Conservation (phyloP, 2,113 vertebrate species). For the Nothobranchius kuhntae region DNA sequence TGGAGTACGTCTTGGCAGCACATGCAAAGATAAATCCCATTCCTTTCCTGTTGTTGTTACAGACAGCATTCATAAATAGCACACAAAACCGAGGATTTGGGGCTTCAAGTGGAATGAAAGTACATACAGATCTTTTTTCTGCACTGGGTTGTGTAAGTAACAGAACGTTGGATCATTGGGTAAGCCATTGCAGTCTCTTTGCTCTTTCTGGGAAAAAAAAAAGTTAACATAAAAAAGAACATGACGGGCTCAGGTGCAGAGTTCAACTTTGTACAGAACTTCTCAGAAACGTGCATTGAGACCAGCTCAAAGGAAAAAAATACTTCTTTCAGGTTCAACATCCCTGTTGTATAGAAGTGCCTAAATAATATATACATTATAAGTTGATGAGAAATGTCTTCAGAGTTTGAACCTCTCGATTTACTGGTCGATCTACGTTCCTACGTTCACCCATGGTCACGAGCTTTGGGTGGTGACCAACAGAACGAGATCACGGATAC, state of each 20-base stretch:
- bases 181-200: slow-evolving; percentile 23
- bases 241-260: slow-evolving; percentile 48
- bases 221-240: neutral
- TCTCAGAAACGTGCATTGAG: too few relatives aligned
- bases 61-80: slow-evolving; percentile 46
- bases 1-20: slow-evolving; percentile 4
- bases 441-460: too few relatives aligned
- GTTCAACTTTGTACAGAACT: too few relatives aligned
- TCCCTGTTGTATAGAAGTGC: too few relatives aligned
- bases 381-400: too few relatives aligned
- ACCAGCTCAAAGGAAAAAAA: too few relatives aligned
- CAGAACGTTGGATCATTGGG: slow-evolving; percentile 21
- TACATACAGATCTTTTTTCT: slow-evolving; percentile 2
- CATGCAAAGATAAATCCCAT: slow-evolving; percentile 23
- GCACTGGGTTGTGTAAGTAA: slow-evolving; percentile 1
- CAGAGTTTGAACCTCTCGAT: too few relatives aligned
- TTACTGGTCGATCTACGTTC: too few relatives aligned
- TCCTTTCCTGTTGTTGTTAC: slow-evolving; percentile 35
- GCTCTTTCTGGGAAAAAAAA: slow-evolving; percentile 47
- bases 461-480: too few relatives aligned
- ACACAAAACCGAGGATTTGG: slow-evolving; percentile 5
- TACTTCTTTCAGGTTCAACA: too few relatives aligned
- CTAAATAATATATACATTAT: too few relatives aligned
- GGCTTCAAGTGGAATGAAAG: slow-evolving; percentile 51
- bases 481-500: too few relatives aligned